A percentile compares a stretch with the other conserved stretches of the same genome.
These are phyloP conservation scores for Acanthosoma haemorrhoidale DNA, from an alignment of 2,888 invertebrate genomes.

Conservation along the genomic window DNA sequence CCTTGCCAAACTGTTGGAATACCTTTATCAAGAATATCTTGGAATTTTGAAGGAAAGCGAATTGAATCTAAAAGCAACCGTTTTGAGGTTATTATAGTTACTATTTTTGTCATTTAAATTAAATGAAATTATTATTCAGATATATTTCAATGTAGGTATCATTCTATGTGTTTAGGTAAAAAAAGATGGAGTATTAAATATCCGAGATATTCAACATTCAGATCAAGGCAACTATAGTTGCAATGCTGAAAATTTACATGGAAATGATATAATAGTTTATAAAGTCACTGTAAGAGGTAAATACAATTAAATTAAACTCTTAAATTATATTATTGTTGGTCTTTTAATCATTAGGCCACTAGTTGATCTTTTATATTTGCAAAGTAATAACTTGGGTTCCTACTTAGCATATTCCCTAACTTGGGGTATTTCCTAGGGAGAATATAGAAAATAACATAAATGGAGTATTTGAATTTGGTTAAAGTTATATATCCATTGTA, in stretches of 20 bases:
- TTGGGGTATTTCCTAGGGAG: too few relatives aligned
- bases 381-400: too few relatives aligned
- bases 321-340: too few relatives aligned
- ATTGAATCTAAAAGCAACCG: conserved; percentile 51
- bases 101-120: background rate
- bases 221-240: conserved; percentile 91
- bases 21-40: conserved; percentile 68
- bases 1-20: conserved; percentile 80
- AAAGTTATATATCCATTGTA: too few relatives aligned
- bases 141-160: background rate
- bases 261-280: conserved; percentile 76
- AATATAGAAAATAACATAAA: too few relatives aligned
- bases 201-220: conserved; percentile 69
- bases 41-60: conserved; percentile 71
- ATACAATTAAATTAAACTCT: too few relatives aligned
- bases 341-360: too few relatives aligned
- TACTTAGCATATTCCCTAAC: too few relatives aligned
- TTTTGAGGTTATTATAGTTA: conserved; percentile 30
- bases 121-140: background rate
- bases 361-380: too few relatives aligned
- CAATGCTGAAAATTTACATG: conserved; percentile 74
- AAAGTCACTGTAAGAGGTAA: conserved; percentile 56
- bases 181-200: conserved; percentile 64
- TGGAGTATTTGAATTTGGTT: too few relatives aligned
- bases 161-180: conserved; percentile 40